phyloP scores from a whole-genome alignment of 2,113 vertebrate genomes.

The Picathartes gymnocephalus region DNA sequence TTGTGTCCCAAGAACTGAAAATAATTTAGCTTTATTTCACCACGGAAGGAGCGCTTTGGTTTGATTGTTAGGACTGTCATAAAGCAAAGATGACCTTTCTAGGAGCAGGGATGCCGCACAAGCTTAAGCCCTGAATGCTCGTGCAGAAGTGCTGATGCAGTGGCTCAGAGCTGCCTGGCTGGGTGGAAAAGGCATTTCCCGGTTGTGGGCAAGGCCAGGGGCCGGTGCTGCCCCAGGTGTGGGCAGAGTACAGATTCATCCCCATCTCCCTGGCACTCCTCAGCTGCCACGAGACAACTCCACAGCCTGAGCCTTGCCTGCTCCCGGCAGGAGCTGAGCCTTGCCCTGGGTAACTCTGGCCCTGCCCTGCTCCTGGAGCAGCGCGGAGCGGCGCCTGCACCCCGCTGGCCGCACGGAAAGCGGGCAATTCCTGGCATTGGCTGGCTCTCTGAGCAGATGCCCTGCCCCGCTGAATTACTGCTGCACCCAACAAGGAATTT shows the following conservation, averaged over 20 bases:
- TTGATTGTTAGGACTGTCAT: background rate
- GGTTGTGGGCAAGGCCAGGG: background rate
- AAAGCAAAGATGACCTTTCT: background rate
- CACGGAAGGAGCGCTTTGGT: background rate
- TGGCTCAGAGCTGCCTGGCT: background rate
- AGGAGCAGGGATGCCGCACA: background rate
- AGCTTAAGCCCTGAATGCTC: background rate
- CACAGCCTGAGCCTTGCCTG: background rate
- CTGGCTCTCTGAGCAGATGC: background rate
- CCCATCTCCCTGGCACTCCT: background rate
- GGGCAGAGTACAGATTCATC: background rate
- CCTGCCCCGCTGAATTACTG: background rate
- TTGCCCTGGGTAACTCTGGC: background rate
- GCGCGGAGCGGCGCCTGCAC: background rate
- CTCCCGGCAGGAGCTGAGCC: background rate
- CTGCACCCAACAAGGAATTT: background rate
- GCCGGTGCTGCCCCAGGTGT: background rate
- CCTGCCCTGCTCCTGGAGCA: background rate
- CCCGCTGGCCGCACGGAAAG: background rate
- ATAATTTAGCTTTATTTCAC: background rate
- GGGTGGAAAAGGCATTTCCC: background rate
- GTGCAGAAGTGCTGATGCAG: background rate
- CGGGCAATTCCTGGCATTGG: background rate
- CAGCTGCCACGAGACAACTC: background rate
- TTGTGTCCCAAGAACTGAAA: background rate